These are phyloP conservation scores for Oncorhynchus mykiss DNA, from an alignment of 2,113 vertebrate species.

Conservation along the genomic window DNA sequence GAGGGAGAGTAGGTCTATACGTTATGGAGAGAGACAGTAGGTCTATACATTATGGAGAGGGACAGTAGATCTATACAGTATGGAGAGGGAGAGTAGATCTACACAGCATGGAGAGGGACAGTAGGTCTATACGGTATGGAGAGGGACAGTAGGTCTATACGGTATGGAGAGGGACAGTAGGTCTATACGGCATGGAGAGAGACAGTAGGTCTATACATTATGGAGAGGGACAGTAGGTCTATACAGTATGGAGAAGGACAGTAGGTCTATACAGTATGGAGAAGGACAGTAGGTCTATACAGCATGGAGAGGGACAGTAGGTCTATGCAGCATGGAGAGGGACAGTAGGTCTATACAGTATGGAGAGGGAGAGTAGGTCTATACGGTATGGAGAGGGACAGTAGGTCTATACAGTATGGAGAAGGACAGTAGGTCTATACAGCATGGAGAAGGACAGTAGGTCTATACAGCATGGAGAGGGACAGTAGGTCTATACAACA, in stretches of 20 bases:
- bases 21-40: neutral
- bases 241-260: neutral
- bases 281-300: neutral
- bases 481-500: no score
- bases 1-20: neutral
- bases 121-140: neutral
- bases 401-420: no score
- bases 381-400: neutral
- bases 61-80: neutral
- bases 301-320: neutral
- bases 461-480: no score
- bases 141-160: neutral
- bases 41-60: conserved; percentile 2
- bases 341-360: neutral
- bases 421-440: no score
- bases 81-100: neutral
- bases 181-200: neutral
- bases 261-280: neutral
- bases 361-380: neutral
- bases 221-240: neutral
- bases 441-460: no score
- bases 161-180: neutral
- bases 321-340: conserved; percentile 1
- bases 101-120: conserved; percentile 1
- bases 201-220: neutral